phyloP scores from a whole-genome alignment of 2,797 vertebrate genomes.

The Scolopax bukidnonensis region DNA sequence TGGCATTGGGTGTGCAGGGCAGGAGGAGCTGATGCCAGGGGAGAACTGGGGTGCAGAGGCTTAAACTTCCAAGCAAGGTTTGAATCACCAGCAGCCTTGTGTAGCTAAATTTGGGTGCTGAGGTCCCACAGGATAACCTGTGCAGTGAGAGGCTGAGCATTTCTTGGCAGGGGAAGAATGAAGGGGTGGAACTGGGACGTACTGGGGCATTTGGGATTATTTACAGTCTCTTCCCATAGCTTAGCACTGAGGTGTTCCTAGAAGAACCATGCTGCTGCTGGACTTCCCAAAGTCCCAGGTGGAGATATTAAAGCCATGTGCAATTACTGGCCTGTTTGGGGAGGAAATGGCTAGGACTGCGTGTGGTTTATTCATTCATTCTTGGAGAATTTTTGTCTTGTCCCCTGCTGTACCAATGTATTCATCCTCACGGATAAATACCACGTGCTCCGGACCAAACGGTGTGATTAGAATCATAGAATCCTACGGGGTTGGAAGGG shows the following conservation, averaged over 20 bases:
- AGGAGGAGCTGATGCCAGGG: not conserved
- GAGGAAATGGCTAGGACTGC: not conserved
- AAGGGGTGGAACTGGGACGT: not conserved
- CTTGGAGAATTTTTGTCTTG: not conserved
- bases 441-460: not conserved
- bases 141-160: not conserved
- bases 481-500: no score
- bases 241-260: not conserved
- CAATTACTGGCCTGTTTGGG: not conserved
- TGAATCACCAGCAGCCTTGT: fast-evolving
- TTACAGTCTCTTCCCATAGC: not conserved
- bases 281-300: not conserved
- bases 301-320: fast-evolving
- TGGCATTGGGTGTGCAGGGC: not conserved
- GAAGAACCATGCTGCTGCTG: not conserved
- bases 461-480: no score
- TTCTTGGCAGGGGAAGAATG: not conserved
- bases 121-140: not conserved
- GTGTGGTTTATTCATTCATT: not conserved
- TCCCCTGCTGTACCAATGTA: not conserved
- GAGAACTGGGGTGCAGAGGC: not conserved
- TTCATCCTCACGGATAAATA: not conserved
- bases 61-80: not conserved
- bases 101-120: not conserved
- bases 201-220: not conserved